Percentiles rank a stretch among this genome's conserved stretches.
Evolutionary conservation across 2,888 invertebrate species (phyloP).

Genomic region (Tromatobia lineatoria): DNA sequence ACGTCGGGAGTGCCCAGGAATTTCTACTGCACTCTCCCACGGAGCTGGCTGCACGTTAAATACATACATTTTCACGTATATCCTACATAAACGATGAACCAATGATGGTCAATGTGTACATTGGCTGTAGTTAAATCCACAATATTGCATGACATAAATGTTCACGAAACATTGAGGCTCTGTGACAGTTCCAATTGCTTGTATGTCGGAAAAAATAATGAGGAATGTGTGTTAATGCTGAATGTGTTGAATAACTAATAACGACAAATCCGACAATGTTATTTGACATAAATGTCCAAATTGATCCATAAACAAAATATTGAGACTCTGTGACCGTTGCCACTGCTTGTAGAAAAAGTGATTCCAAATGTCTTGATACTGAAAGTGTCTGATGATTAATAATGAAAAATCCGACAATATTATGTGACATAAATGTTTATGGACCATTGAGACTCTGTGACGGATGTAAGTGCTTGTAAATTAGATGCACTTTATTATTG

Average conservation of each 20-base stretch:
- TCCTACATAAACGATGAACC: not conserved
- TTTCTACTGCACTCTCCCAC: slow-evolving; percentile 58
- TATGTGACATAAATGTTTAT: too few species aligned
- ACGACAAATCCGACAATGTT: not conserved
- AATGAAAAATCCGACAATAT: too few species aligned
- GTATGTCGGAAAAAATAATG: not conserved
- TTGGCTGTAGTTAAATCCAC: not conserved
- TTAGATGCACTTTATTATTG: too few species aligned
- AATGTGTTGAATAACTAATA: not conserved
- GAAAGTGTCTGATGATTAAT: too few species aligned
- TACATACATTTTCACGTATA: not conserved
- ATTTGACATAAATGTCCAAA: too few species aligned
- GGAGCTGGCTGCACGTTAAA: slow-evolving; percentile 9
- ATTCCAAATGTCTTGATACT: too few species aligned
- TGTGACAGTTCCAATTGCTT: not conserved
- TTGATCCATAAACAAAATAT: too few species aligned
- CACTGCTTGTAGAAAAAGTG: too few species aligned
- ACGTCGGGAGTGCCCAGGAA: slow-evolving; percentile 67
- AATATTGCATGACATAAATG: not conserved
- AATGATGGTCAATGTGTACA: not conserved
- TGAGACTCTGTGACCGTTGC: too few species aligned
- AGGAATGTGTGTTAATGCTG: not conserved
- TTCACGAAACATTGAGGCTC: not conserved
- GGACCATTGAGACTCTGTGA: too few species aligned
- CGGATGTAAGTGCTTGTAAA: too few species aligned